A percentile compares a stretch with the other conserved stretches of the same genome.
Evolutionary conservation across 2,888 invertebrate species (phyloP).

Genomic region (Lasioglossum calceatum): DNA sequence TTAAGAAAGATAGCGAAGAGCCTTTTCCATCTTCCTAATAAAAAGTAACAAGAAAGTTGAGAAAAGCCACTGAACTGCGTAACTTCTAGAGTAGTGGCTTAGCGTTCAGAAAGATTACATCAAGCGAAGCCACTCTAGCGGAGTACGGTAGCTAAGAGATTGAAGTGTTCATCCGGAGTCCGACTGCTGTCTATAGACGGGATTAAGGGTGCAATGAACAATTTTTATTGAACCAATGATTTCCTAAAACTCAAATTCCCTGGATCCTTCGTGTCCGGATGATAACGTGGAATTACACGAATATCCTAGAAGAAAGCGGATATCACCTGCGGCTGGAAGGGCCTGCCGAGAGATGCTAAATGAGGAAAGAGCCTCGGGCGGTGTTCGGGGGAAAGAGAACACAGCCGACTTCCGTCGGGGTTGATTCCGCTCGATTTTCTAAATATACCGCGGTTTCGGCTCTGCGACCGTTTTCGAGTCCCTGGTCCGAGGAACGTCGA

Average conservation of each 20-base stretch:
- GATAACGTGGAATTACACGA: background rate
- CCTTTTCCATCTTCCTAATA: background rate
- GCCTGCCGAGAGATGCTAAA: background rate
- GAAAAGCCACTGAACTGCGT: background rate
- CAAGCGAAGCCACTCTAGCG: too few species aligned
- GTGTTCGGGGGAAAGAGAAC: constrained; percentile 3
- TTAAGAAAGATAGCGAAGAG: background rate
- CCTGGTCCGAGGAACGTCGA: constrained; percentile 42
- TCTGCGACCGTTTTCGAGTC: constrained; percentile 24
- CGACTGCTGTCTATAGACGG: background rate
- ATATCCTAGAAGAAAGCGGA: background rate
- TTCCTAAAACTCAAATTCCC: background rate
- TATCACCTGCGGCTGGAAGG: background rate
- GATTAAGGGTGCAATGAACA: background rate
- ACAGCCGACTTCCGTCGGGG: constrained; percentile 52
- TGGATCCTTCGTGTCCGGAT: background rate
- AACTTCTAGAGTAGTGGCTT: background rate
- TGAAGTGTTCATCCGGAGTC: background rate
- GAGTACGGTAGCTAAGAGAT: background rate
- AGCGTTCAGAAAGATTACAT: background rate
- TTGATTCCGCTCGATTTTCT: constrained; percentile 62
- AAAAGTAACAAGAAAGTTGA: background rate
- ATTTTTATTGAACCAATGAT: background rate
- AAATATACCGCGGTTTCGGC: constrained; percentile 48
- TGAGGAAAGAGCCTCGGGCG: background rate